phyloP scores from a whole-genome alignment of 2,113 vertebrate genomes.

The Antigone vipio region DNA sequence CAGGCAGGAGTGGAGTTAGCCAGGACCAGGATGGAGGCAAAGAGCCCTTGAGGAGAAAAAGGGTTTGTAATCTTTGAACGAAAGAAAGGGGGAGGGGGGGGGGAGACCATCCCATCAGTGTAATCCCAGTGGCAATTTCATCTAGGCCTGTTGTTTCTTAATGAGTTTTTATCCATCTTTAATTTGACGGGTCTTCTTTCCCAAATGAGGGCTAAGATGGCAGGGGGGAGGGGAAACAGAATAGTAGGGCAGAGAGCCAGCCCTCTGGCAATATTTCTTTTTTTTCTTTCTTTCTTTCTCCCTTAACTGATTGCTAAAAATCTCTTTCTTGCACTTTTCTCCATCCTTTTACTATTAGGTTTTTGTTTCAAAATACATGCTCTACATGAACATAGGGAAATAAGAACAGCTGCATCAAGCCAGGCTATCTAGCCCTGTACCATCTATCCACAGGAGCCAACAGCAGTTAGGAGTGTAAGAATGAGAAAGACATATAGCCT shows the following conservation, averaged over 20 bases:
- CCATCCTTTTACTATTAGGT: neutral
- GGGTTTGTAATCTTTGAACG: neutral
- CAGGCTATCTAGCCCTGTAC: neutral
- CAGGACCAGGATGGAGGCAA: neutral
- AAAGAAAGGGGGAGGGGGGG: neutral
- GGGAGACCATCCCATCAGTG: neutral
- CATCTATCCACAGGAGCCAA: neutral
- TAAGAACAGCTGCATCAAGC: neutral
- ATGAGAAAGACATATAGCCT: neutral
- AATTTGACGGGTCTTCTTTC: constrained; percentile 28
- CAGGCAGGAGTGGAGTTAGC: neutral
- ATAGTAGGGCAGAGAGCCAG: neutral
- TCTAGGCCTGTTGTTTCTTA: constrained; percentile 28
- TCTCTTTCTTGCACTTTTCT: neutral
- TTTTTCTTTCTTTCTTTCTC: neutral
- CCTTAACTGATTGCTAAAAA: neutral
- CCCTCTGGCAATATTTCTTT: neutral
- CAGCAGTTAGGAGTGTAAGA: neutral
- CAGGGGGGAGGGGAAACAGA: neutral
- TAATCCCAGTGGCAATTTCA: constrained; percentile 19
- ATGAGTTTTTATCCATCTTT: constrained; percentile 53
- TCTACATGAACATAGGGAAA: neutral
- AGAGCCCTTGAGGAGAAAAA: neutral
- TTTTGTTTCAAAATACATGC: neutral
- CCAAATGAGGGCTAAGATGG: neutral